phyloP scores from a whole-genome alignment of 1,140 invertebrate genomes.

The Hyposmocoma kahamanoa region DNA sequence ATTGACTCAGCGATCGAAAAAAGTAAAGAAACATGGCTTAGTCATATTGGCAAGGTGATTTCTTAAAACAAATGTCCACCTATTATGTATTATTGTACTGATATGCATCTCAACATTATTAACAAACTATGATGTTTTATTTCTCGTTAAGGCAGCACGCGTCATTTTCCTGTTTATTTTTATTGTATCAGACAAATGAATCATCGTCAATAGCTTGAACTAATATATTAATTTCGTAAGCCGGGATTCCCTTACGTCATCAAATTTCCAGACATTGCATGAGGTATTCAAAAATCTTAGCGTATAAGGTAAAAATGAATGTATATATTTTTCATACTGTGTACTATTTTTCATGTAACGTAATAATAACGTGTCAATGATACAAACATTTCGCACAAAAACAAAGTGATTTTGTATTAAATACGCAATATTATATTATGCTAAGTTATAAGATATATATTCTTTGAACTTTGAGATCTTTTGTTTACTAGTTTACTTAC shows the following conservation, averaged over 20 bases:
- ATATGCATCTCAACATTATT: neutral
- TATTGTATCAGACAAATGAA: neutral
- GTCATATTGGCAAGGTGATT: constrained; percentile 7
- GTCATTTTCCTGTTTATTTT: constrained; percentile 14
- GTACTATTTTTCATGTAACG: no score
- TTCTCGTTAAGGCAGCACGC: neutral
- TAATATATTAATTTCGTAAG: neutral
- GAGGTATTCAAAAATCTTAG: no score
- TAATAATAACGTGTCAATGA: neutral
- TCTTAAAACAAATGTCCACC: neutral
- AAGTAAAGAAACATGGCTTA: constrained; percentile 6
- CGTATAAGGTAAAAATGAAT: no score
- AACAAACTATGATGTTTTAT: neutral
- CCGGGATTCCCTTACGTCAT: constrained; percentile 19
- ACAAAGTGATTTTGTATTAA: no score
- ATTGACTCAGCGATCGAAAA: constrained; percentile 14
- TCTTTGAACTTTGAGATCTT: no score
- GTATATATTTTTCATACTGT: no score
- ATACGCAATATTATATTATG: no score
- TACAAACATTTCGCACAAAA: neutral
- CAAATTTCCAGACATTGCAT: neutral
- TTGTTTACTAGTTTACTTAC: neutral
- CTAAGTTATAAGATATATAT: no score
- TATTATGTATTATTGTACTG: neutral
- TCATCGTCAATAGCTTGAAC: neutral